Percentiles rank a stretch among this genome's conserved stretches.
phyloP scores from a whole-genome alignment of 2,888 invertebrate genomes.

The Brachyptera putata region DNA sequence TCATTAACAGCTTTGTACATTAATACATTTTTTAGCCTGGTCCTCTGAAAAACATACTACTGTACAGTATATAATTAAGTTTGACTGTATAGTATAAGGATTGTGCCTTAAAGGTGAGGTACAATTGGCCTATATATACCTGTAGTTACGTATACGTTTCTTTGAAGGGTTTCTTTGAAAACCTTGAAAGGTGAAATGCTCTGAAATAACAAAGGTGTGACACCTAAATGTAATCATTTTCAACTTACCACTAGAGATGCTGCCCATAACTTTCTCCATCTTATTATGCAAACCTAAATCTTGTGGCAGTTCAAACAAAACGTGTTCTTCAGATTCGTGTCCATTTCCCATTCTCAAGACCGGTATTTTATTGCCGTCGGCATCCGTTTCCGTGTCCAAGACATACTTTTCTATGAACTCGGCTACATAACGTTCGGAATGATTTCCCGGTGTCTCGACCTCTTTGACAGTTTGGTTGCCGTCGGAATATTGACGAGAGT shows the following conservation, averaged over 20 bases:
- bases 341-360: slow-evolving; percentile 47
- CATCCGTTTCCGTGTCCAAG: slow-evolving; percentile 59
- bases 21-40: too few relatives aligned
- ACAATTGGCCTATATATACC: too few relatives aligned
- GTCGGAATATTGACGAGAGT: not conserved
- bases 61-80: too few relatives aligned
- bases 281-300: slow-evolving; percentile 25
- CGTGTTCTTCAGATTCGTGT: slow-evolving; percentile 34
- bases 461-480: slow-evolving; percentile 50
- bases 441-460: slow-evolving; percentile 40
- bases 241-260: slow-evolving; percentile 49
- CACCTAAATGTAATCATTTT: too few relatives aligned
- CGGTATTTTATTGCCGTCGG: slow-evolving; percentile 53
- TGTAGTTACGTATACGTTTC: too few relatives aligned
- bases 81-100: too few relatives aligned
- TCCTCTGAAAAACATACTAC: too few relatives aligned
- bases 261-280: slow-evolving; percentile 49
- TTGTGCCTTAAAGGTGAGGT: too few relatives aligned
- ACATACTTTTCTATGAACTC: slow-evolving; percentile 60
- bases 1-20: too few relatives aligned
- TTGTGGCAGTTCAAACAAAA: slow-evolving; percentile 32
- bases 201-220: not conserved
- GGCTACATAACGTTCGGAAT: slow-evolving; percentile 50
- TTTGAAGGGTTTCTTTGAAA: not conserved
- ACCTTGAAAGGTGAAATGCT: not conserved